Conservation (phyloP, 2,888 invertebrate genomes). For the Thalpophila matura region DNA sequence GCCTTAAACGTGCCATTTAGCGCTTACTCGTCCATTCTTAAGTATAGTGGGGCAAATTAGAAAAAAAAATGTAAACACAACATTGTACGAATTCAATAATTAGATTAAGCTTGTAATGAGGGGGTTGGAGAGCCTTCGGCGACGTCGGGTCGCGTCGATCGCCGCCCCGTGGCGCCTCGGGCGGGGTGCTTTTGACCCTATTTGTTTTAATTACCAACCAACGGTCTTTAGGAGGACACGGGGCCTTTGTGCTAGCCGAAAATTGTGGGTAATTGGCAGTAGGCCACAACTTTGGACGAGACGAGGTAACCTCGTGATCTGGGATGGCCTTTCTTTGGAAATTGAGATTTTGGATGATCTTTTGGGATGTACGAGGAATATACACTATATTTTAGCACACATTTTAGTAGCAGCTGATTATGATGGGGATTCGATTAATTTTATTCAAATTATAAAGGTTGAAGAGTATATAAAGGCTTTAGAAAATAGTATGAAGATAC, state of each 20-base stretch:
- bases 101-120: constrained; percentile 90
- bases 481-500: background rate
- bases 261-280: constrained; percentile 85
- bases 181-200: constrained; percentile 88
- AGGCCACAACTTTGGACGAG: constrained; percentile 77
- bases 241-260: constrained; percentile 86
- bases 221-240: constrained; percentile 87
- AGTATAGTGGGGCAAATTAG: constrained; percentile 89
- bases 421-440: constrained; percentile 34
- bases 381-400: constrained; percentile 21
- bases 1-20: constrained; percentile 90
- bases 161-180: constrained; percentile 88
- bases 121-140: constrained; percentile 82
- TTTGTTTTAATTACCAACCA: constrained; percentile 90
- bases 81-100: constrained; percentile 91
- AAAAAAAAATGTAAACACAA: constrained; percentile 90
- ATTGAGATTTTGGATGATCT: constrained; percentile 43
- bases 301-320: constrained; percentile 61
- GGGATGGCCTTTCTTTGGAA: constrained; percentile 47
- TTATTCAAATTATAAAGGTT: background rate
- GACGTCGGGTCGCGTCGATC: constrained; percentile 83
- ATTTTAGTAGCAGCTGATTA: constrained; percentile 37
- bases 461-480: background rate
- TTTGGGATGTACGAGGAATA: constrained; percentile 31
- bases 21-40: constrained; percentile 89